Conservation (phyloP, 2,888 invertebrate genomes). For the Diloba caeruleocephala region DNA sequence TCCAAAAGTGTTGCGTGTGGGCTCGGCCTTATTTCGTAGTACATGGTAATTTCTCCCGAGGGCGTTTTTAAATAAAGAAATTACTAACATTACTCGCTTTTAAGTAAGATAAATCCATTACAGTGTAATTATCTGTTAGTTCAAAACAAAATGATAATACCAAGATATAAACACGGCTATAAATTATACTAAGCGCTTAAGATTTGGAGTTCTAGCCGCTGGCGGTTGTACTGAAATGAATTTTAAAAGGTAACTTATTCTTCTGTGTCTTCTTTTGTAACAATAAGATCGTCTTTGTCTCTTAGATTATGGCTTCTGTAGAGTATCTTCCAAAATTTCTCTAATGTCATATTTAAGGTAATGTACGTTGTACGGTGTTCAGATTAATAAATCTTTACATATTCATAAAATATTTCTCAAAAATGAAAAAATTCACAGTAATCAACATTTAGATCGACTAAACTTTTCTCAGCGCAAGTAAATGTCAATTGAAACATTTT, state of each 20-base stretch:
- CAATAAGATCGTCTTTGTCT: too few species aligned
- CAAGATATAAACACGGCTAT: slow-evolving; percentile 49
- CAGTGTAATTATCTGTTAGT: slow-evolving; percentile 44
- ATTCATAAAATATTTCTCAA: too few species aligned
- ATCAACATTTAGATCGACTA: too few species aligned
- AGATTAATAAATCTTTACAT: too few species aligned
- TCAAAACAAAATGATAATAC: slow-evolving; percentile 39
- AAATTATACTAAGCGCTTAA: slow-evolving; percentile 45
- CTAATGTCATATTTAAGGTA: too few species aligned
- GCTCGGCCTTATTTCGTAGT: slow-evolving; percentile 7
- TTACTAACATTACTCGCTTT: slow-evolving; percentile 40
- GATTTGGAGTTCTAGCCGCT: slow-evolving; percentile 21
- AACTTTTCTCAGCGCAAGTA: too few species aligned
- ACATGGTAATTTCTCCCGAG: slow-evolving; percentile 25
- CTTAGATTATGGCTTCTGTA: too few species aligned
- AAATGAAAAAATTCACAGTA: too few species aligned
- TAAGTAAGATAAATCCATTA: slow-evolving; percentile 48
- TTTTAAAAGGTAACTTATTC: slow-evolving; percentile 8
- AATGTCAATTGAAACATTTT: too few species aligned
- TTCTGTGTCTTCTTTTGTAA: too few species aligned
- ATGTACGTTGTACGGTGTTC: too few species aligned
- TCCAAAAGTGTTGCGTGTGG: not conserved
- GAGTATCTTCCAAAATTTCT: too few species aligned
- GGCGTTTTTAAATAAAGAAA: slow-evolving; percentile 42
- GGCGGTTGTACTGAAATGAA: slow-evolving; percentile 20